Base-by-base conservation (phyloP, 2,797 vertebrate genomes). In the Meda fulgida region DNA sequence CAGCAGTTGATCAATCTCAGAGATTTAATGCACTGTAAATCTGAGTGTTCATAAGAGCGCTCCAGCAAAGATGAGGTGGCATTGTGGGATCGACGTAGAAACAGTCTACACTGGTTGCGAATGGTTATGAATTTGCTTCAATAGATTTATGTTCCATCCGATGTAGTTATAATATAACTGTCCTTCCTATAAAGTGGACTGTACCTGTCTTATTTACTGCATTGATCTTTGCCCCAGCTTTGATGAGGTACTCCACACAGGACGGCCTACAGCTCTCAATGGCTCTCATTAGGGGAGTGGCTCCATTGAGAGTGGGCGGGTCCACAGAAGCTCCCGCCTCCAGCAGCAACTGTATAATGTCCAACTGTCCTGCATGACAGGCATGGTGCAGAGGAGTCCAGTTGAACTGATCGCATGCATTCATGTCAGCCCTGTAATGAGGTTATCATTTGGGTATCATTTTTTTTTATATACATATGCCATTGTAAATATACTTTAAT, bases 351-450 rank as follows among this genome's bases (percentile, higher is more conserved):
- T 97, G 89, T 13, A 95, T 90, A 2, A 98, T 91, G 18, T 97
- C 96, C 29, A 95, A 91, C 43, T 97, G 95, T 34, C 98, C 98
- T 0, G 96, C 93, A 0, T 96, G 94, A 87, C 97, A 97, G 0
- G 98, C 98, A 0, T 98, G 97, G 84, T 99, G 98, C 38, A 99
- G 96, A 0, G 98, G 95, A 6, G 96, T 98, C 98, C 98, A 99
- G 85, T 93, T 85, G 91, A 98, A 97, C 93, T 98, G 97, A 91
- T 99, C 98, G 16, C 90, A 90, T 11, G 92, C 83, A 0, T 70
- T 72, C 36, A 84, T 48, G 7, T 85, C 87, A 51, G 81, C 85
- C 83, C 87, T 87, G 82, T 5, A 4, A 81, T 14, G 40, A 18
- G 6, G 26, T 84, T 36, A 60, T 31, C 8, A 29, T 18, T 70